phyloP scores from a whole-genome alignment of 2,797 vertebrate species.

The Myiothlypis chrysogaster region DNA sequence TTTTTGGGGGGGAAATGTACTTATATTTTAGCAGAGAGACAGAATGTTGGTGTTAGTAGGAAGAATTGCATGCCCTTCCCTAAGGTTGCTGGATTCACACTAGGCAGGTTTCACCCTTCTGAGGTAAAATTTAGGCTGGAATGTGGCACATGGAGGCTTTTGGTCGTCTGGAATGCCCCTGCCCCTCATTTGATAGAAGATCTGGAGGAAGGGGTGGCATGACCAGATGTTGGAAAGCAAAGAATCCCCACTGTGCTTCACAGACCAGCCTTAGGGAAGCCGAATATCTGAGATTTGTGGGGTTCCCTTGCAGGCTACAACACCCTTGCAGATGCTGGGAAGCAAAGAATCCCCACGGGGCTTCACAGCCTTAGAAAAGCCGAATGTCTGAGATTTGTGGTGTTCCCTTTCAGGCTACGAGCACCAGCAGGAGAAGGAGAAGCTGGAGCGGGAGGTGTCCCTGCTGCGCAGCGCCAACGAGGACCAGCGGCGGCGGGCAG shows the following conservation, averaged over 20 bases:
- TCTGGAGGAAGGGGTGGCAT: not conserved
- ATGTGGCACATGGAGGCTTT: not conserved
- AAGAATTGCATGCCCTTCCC: not conserved
- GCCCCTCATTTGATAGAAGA: no score
- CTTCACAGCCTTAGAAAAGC: fast-evolving
- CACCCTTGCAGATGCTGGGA: no score
- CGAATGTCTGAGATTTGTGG: not conserved
- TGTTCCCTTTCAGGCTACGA: conserved; percentile 80
- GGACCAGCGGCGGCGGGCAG: conserved; percentile 86
- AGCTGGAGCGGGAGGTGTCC: conserved; percentile 84
- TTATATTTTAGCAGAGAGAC: not conserved
- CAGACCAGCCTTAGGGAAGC: no score
- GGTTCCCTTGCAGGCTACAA: conserved; percentile 74
- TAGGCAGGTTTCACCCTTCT: not conserved
- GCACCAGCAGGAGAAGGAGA: conserved; percentile 88
- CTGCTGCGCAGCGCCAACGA: conserved; percentile 84
- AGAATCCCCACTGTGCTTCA: fast-evolving
- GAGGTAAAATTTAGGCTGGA: not conserved
- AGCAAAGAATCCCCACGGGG: fast-evolving
- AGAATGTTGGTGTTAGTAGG: fast-evolving
- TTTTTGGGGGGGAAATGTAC: not conserved
- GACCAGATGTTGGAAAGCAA: not conserved
- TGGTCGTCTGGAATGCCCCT: not conserved
- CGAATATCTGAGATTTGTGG: not conserved
- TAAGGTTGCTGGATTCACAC: not conserved